phyloP scores from a whole-genome alignment of 2,888 invertebrate genomes.

The Zygothrica quintamaculata region DNA sequence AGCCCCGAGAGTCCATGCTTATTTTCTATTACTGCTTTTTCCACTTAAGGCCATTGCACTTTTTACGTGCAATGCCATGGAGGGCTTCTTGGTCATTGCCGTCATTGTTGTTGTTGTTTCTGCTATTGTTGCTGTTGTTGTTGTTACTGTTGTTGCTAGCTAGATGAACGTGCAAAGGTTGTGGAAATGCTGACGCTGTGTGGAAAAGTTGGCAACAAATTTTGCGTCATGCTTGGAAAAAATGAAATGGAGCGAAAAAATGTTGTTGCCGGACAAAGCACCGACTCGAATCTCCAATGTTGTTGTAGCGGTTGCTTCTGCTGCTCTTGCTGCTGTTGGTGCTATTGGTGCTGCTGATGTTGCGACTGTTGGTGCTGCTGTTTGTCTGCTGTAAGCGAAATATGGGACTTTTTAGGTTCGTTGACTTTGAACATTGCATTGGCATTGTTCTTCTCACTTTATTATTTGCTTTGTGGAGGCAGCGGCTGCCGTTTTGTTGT shows the following conservation, averaged over 20 bases:
- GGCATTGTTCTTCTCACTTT: constrained; percentile 81
- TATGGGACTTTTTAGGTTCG: constrained; percentile 80
- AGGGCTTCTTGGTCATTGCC: constrained; percentile 73
- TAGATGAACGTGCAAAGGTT: constrained; percentile 76
- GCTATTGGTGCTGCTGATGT: constrained; percentile 15
- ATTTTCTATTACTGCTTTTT: constrained; percentile 81
- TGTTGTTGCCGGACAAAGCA: constrained; percentile 71
- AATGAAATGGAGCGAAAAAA: constrained; percentile 81
- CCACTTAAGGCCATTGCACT: constrained; percentile 80
- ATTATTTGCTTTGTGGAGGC: constrained; percentile 76
- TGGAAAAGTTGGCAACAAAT: constrained; percentile 79
- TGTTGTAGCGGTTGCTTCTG: constrained; percentile 23
- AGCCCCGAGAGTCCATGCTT: constrained; percentile 71
- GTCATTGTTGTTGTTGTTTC: constrained; percentile 49
- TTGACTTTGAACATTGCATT: constrained; percentile 79
- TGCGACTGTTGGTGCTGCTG: constrained; percentile 44
- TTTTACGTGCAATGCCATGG: constrained; percentile 80
- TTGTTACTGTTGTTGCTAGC: constrained; percentile 26
- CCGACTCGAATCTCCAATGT: constrained; percentile 53
- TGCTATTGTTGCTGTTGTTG: constrained; percentile 33
- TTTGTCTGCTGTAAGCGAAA: constrained; percentile 62
- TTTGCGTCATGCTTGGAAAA: constrained; percentile 79
- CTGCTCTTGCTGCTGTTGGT: constrained; percentile 18
- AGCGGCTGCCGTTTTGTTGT: constrained; percentile 58
- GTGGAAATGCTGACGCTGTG: constrained; percentile 76